Conservation (phyloP, 1,140 invertebrate species). For the Antheraea mylitta region DNA sequence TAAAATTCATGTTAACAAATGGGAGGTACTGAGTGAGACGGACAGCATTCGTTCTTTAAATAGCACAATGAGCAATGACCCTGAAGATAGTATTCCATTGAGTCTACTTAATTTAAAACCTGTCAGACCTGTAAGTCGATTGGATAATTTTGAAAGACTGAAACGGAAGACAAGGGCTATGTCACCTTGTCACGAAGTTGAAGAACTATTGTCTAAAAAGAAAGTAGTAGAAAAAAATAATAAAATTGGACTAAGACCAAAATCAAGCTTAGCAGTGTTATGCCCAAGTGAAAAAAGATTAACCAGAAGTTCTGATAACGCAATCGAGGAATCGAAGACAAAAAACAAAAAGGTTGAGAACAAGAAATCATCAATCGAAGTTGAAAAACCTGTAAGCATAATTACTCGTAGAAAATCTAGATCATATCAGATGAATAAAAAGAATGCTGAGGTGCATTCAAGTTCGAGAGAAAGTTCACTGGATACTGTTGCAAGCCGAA, state of each 20-base stretch:
- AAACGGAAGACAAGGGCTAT: slow-evolving; percentile 74
- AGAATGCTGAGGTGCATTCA: slow-evolving; percentile 57
- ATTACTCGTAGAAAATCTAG: slow-evolving; percentile 66
- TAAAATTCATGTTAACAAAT: slow-evolving; percentile 73
- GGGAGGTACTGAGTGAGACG: slow-evolving; percentile 80
- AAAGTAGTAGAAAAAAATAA: slow-evolving; percentile 57
- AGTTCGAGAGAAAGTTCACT: slow-evolving; percentile 76
- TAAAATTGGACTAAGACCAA: slow-evolving; percentile 62
- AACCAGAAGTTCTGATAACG: slow-evolving; percentile 59
- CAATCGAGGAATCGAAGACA: slow-evolving; percentile 48
- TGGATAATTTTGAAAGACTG: slow-evolving; percentile 66
- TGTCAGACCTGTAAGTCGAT: slow-evolving; percentile 48
- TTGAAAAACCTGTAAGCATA: slow-evolving; percentile 42
- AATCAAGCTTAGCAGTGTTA: slow-evolving; percentile 65
- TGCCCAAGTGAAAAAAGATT: slow-evolving; percentile 62
- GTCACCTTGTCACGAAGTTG: slow-evolving; percentile 75
- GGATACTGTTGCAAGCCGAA: slow-evolving; percentile 64
- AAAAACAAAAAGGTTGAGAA: slow-evolving; percentile 56
- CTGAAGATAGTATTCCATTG: slow-evolving; percentile 75
- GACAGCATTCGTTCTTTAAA: slow-evolving; percentile 79
- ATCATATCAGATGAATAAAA: slow-evolving; percentile 60
- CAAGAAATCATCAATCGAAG: slow-evolving; percentile 50
- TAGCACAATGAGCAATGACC: slow-evolving; percentile 71
- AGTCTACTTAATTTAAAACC: slow-evolving; percentile 71
- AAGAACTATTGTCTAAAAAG: slow-evolving; percentile 73